Percentiles rank a stretch among this genome's conserved stretches.
Conservation (phyloP, 2,113 vertebrate species). For the Rhinichthys klamathensis region DNA sequence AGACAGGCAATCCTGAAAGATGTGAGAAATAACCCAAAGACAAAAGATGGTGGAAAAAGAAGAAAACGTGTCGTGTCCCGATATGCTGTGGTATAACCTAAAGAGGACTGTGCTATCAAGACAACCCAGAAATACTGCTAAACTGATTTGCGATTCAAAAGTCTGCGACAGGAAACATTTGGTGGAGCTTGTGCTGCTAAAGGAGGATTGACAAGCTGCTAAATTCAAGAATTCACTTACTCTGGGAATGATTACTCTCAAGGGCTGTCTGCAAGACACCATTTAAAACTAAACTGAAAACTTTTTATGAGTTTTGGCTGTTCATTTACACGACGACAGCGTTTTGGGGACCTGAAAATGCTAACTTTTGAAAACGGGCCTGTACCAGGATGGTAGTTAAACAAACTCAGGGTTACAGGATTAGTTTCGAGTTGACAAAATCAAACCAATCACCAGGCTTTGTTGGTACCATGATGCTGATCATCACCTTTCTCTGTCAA, state of each 20-base stretch:
- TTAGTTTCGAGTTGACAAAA: no score
- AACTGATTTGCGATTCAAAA: not conserved
- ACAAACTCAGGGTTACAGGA: no score
- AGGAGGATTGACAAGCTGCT: not conserved
- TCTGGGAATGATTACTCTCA: not conserved
- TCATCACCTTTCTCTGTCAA: no score
- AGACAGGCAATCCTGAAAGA: not conserved
- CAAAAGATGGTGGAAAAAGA: not conserved
- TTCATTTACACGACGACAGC: no score
- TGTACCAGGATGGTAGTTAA: no score
- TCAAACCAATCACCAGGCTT: no score
- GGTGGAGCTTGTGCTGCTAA: not conserved
- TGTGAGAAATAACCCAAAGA: not conserved
- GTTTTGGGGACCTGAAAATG: no score
- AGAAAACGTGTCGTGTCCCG: not conserved
- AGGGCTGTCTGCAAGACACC: no score
- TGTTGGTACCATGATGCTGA: no score
- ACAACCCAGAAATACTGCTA: not conserved
- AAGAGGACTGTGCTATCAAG: not conserved
- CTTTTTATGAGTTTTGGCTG: no score
- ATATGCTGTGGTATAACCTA: not conserved
- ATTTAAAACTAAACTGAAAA: no score
- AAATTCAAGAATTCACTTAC: not conserved
- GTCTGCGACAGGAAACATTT: not conserved
- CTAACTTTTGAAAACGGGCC: no score